Conservation (phyloP, 2,888 invertebrate genomes). For the Euphydryas editha region DNA sequence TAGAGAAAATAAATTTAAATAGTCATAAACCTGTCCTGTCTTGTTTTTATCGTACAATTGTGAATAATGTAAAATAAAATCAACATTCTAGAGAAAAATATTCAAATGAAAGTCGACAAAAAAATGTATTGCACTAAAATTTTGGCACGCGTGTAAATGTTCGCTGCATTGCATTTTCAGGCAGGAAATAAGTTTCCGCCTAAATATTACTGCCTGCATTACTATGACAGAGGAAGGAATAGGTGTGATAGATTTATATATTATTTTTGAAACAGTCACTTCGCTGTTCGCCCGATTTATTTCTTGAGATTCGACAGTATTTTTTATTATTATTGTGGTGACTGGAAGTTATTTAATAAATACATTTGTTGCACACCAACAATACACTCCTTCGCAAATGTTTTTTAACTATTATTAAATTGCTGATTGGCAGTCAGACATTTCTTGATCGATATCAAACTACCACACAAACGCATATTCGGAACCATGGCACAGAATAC, state of each 20-base stretch:
- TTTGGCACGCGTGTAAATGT: slow-evolving; percentile 7
- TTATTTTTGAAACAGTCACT: slow-evolving; percentile 4
- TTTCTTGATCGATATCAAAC: too few species aligned
- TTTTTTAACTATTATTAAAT: too few species aligned
- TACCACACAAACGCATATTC: too few species aligned
- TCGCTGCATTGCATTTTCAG: slow-evolving; percentile 8
- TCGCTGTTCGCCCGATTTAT: not conserved
- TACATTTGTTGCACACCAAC: too few species aligned
- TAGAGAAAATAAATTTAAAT: too few species aligned
- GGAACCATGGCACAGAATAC: too few species aligned
- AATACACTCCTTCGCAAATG: too few species aligned
- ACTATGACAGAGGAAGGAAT: slow-evolving; percentile 13
- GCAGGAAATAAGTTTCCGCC: slow-evolving; percentile 9
- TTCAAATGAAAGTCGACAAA: not conserved
- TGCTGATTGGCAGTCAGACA: too few species aligned
- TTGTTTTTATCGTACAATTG: not conserved
- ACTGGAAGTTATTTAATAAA: too few species aligned
- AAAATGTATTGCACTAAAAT: slow-evolving; percentile 7
- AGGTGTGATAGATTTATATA: slow-evolving; percentile 4
- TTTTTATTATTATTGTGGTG: not conserved
- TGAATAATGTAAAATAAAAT: not conserved
- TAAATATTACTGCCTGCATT: slow-evolving; percentile 3
- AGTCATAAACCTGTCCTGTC: too few species aligned
- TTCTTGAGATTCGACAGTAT: not conserved
- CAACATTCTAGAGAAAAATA: not conserved